Percentiles rank a stretch among this genome's conserved stretches.
phyloP scores from a whole-genome alignment of 2,888 invertebrate genomes.

The Stenolophus ochropezus region DNA sequence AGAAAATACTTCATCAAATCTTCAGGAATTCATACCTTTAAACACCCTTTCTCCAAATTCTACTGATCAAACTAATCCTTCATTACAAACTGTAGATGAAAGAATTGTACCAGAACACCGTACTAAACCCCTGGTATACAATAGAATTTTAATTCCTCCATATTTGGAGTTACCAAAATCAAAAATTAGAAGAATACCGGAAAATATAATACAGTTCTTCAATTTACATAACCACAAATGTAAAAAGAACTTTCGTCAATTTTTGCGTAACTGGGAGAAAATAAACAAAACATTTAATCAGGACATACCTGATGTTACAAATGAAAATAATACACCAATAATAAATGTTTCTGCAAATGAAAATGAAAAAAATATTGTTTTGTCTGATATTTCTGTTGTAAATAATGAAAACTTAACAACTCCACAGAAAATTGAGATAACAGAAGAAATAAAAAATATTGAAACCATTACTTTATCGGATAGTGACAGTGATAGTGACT shows the following conservation, averaged over 20 bases:
- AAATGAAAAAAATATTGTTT: not conserved
- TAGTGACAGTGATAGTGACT: slow-evolving; percentile 50
- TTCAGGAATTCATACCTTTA: not conserved
- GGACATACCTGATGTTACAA: not conserved
- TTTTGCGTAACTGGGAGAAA: not conserved
- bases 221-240: not conserved
- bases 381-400: slow-evolving; percentile 3
- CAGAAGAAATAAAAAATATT: not conserved
- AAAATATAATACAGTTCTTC: not conserved
- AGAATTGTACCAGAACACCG: not conserved
- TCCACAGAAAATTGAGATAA: not conserved
- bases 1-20: not conserved
- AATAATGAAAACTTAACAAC: not conserved
- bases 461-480: slow-evolving; percentile 44
- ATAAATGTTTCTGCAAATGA: not conserved
- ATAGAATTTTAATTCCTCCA: not conserved
- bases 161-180: slow-evolving; percentile 7
- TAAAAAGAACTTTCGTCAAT: not conserved
- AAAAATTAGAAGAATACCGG: not conserved
- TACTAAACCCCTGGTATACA: not conserved
- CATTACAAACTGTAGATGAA: too few relatives aligned
- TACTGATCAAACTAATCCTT: too few relatives aligned
- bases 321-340: not conserved
- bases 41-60: too few relatives aligned
- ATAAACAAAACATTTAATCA: not conserved